These are phyloP conservation scores for Bufo gargarizans DNA, from an alignment of 2,113 vertebrate genomes.

Conservation along the genomic window DNA sequence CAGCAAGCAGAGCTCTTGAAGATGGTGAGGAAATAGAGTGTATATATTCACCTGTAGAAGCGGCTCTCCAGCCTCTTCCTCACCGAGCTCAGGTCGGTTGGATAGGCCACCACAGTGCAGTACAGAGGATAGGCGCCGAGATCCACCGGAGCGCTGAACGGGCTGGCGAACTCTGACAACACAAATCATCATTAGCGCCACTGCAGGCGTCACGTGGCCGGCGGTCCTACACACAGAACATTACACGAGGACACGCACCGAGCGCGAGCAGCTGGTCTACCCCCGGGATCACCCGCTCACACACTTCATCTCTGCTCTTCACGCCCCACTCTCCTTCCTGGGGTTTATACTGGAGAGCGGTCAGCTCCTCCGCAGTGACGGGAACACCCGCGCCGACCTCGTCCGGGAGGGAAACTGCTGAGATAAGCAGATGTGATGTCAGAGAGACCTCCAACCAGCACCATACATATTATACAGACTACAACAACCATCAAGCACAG, in stretches of 20 bases:
- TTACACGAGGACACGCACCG: conserved; percentile 70
- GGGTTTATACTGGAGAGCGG: conserved; percentile 88
- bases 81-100: conserved; percentile 93
- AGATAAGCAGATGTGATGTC: neutral
- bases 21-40: no score
- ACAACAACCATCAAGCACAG: no score
- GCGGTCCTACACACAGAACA: no score
- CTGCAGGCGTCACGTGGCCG: neutral
- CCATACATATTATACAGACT: neutral
- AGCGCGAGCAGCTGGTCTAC: conserved; percentile 91
- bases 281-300: conserved; percentile 86
- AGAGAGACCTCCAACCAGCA: neutral
- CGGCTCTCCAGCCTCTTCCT: conserved; percentile 90
- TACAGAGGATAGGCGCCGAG: conserved; percentile 94
- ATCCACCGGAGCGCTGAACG: conserved; percentile 90
- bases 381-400: conserved; percentile 91
- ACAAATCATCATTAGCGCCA: conserved; percentile 31
- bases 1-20: no score
- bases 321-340: conserved; percentile 96
- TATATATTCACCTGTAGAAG: conserved; percentile 84
- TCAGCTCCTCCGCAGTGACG: conserved; percentile 89
- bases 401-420: conserved; percentile 82
- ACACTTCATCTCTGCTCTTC: conserved; percentile 90
- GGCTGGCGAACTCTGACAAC: conserved; percentile 88
- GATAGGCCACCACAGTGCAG: conserved; percentile 95